Conservation (phyloP, 2,888 invertebrate species). For the Sussaba pulchella region DNA sequence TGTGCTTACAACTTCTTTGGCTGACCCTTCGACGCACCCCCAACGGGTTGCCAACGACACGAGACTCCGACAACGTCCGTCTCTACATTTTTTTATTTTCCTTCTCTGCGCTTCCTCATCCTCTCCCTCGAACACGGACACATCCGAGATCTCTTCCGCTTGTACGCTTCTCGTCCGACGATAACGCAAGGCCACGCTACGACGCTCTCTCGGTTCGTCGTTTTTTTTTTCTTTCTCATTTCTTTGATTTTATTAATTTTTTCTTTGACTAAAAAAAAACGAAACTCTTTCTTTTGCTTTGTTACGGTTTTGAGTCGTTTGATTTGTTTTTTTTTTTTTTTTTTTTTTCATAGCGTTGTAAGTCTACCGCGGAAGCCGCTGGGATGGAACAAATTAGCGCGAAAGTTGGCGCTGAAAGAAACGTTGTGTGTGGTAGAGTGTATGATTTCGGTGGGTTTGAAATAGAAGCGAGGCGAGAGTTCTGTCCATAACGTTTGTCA, state of each 20-base stretch:
- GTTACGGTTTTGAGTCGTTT: slow-evolving; percentile 6
- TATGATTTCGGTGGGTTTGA: slow-evolving; percentile 54
- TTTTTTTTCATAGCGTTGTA: not conserved
- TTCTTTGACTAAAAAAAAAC: too few species aligned
- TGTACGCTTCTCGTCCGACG: slow-evolving; percentile 26
- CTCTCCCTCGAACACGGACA: slow-evolving; percentile 9
- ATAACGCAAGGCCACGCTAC: slow-evolving; percentile 33
- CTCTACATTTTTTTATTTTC: not conserved
- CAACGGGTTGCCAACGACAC: slow-evolving; percentile 29
- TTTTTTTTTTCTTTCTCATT: not conserved
- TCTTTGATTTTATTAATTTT: not conserved
- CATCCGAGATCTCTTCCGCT: slow-evolving; percentile 26
- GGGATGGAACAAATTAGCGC: slow-evolving; percentile 65
- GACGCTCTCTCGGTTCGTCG: not conserved
- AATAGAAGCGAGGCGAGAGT: slow-evolving; percentile 31
- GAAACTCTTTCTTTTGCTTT: slow-evolving; percentile 14
- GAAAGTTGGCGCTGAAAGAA: slow-evolving; percentile 60
- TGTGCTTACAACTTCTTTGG: slow-evolving; percentile 55
- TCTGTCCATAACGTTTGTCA: not conserved
- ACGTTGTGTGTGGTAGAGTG: slow-evolving; percentile 50
- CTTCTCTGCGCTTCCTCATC: not conserved
- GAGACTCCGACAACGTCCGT: slow-evolving; percentile 31
- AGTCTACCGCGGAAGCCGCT: slow-evolving; percentile 33
- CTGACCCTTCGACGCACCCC: slow-evolving; percentile 57
- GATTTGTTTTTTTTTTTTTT: slow-evolving; percentile 6